phyloP scores from a whole-genome alignment of 2,888 invertebrate genomes.

The Tineola bisselliella region DNA sequence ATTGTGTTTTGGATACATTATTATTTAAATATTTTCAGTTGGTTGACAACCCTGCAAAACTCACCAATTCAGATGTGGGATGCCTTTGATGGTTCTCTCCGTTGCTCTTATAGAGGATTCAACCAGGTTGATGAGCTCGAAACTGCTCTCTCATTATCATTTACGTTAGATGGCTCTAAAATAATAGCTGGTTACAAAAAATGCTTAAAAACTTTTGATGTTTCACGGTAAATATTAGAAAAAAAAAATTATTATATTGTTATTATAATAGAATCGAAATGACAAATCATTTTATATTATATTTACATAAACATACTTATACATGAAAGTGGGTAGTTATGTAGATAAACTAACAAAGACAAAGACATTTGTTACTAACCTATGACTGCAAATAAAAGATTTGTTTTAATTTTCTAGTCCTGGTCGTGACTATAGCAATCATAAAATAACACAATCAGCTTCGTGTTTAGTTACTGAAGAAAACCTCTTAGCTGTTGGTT shows the following conservation, averaged over 20 bases:
- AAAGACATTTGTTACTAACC: background rate
- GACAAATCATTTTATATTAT: too few species aligned
- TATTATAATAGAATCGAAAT: background rate
- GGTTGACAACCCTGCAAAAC: constrained; percentile 84
- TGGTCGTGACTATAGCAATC: constrained; percentile 70
- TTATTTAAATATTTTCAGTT: constrained; percentile 66
- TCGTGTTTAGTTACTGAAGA: constrained; percentile 70
- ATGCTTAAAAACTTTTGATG: constrained; percentile 84
- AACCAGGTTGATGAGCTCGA: constrained; percentile 87
- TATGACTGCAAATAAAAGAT: too few species aligned
- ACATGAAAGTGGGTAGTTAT: too few species aligned
- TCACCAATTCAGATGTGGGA: constrained; percentile 95
- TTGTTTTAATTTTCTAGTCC: constrained; percentile 62
- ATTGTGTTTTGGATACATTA: background rate
- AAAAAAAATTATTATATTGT: background rate
- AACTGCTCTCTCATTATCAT: constrained; percentile 82
- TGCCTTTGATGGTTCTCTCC: constrained; percentile 84
- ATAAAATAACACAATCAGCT: constrained; percentile 68
- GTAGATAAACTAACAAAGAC: too few species aligned
- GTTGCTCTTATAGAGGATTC: constrained; percentile 82
- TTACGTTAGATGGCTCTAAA: constrained; percentile 77
- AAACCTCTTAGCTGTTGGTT: constrained; percentile 66
- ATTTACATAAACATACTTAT: too few species aligned
- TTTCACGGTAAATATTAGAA: constrained; percentile 69
- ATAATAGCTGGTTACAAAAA: constrained; percentile 93